Percentiles rank a stretch among this genome's conserved stretches.
Conservation (phyloP, 2,797 vertebrate genomes). For the Megalops cyprinoides region DNA sequence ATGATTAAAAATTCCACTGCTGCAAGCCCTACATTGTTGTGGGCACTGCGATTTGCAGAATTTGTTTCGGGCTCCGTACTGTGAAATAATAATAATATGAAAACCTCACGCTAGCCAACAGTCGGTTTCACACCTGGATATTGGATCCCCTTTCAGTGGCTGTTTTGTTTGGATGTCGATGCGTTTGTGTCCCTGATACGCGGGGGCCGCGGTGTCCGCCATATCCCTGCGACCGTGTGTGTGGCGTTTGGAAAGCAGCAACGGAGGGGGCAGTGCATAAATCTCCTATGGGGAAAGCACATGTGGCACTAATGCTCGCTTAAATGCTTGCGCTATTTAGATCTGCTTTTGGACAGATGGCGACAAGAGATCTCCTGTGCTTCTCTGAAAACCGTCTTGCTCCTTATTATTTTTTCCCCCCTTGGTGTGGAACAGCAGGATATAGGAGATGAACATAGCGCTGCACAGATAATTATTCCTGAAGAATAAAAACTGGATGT, state of each 20-base stretch:
- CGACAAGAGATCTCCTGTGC: conserved; percentile 34
- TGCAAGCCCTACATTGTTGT: too few species aligned
- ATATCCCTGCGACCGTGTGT: conserved; percentile 29
- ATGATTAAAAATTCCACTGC: too few species aligned
- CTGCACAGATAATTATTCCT: not conserved
- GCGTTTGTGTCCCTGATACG: too few species aligned
- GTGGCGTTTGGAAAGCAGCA: not conserved
- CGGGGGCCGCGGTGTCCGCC: conserved; percentile 38
- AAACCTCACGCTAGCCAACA: too few species aligned
- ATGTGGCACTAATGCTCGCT: conserved; percentile 58
- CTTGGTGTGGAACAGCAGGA: not conserved
- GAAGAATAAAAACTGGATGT: not conserved
- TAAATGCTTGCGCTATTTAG: conserved; percentile 60
- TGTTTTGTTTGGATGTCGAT: too few species aligned
- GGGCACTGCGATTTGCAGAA: too few species aligned
- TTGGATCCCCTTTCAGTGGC: too few species aligned
- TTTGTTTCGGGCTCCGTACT: too few species aligned
- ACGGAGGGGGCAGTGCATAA: conserved; percentile 23
- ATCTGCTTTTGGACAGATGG: conserved; percentile 64
- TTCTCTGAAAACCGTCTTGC: not conserved
- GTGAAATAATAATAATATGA: too few species aligned
- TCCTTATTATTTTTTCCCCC: not conserved
- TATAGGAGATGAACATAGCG: not conserved
- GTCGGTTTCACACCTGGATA: too few species aligned
- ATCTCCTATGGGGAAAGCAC: conserved; percentile 40